A percentile compares a stretch with the other conserved stretches of the same genome.
Conservation (phyloP, 1,140 invertebrate genomes). For the Agrypnia vestita region DNA sequence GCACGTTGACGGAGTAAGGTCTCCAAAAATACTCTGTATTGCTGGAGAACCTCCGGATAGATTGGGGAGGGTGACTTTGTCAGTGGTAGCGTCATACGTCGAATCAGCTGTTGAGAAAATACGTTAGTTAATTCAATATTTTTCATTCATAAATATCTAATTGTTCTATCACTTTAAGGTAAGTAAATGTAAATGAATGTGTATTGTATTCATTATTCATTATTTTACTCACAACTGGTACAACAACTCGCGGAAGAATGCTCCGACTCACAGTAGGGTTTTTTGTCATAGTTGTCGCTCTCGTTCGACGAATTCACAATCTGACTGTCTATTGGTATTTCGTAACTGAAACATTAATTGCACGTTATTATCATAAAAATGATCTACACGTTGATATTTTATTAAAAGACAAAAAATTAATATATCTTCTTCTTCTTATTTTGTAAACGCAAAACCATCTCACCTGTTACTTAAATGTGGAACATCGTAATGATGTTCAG, state of each 20-base stretch:
- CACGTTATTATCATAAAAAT: background rate
- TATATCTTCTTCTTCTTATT: too few relatives aligned
- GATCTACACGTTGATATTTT: too few relatives aligned
- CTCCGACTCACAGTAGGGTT: slow-evolving; percentile 79
- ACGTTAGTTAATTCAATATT: too few relatives aligned
- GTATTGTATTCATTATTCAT: too few relatives aligned
- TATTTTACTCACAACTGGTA: slow-evolving; percentile 74
- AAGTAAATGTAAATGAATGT: too few relatives aligned
- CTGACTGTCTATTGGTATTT: slow-evolving; percentile 76
- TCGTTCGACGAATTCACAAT: slow-evolving; percentile 75
- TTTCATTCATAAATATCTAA: too few relatives aligned
- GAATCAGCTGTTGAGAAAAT: slow-evolving; percentile 74
- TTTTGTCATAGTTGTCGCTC: slow-evolving; percentile 78
- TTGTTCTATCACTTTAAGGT: too few relatives aligned
- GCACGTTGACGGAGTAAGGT: slow-evolving; percentile 11
- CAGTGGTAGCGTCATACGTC: slow-evolving; percentile 78
- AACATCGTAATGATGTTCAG: slow-evolving; percentile 89
- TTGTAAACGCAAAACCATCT: background rate
- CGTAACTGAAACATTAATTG: slow-evolving; percentile 69
- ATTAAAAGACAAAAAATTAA: too few relatives aligned
- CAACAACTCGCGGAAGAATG: slow-evolving; percentile 80
- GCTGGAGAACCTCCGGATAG: slow-evolving; percentile 63
- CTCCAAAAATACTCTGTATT: slow-evolving; percentile 47
- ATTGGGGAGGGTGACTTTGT: slow-evolving; percentile 74
- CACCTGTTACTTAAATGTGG: slow-evolving; percentile 80